A percentile compares a stretch with the other conserved stretches of the same genome.
Evolutionary conservation across 30 jellyfish, hydroid and myxozoan genomes (phyloP).

Genomic region (Clytia hemisphaerica): DNA sequence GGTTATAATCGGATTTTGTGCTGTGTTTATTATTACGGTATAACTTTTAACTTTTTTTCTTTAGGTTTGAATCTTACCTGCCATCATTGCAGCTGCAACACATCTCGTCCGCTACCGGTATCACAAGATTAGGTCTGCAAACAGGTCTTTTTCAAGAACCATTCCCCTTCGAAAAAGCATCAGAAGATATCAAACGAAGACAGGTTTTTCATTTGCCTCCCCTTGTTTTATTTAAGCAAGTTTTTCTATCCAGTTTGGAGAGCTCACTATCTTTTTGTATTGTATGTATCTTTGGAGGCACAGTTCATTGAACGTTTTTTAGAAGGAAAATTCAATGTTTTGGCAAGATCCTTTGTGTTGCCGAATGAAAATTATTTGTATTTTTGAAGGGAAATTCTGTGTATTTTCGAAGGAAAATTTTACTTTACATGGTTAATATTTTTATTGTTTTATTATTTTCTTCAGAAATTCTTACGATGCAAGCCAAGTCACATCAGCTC

Average conservation of each 20-base stretch:
- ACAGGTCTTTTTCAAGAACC: slow-evolving; percentile 41
- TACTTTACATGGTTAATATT: background rate
- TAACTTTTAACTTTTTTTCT: background rate
- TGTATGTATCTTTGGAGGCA: no score
- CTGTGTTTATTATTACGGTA: no score
- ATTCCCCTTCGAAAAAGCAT: slow-evolving; percentile 25
- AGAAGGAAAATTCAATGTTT: no score
- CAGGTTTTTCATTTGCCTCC: slow-evolving; percentile 47
- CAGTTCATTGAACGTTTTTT: no score
- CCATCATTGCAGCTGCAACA: slow-evolving; percentile 63
- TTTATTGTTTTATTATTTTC: background rate
- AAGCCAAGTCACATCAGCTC: slow-evolving; percentile 81
- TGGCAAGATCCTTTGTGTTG: no score
- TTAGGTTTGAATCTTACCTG: slow-evolving; percentile 59
- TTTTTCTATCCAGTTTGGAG: no score
- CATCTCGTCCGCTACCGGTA: slow-evolving; percentile 62
- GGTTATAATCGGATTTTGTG: no score
- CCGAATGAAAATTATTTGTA: no score
- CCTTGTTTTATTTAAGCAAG: no score
- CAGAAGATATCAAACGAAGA: slow-evolving; percentile 33
- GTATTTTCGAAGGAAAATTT: no score
- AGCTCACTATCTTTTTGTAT: no score
- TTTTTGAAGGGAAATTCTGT: no score
- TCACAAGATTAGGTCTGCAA: slow-evolving; percentile 70
- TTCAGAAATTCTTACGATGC: slow-evolving; percentile 69